Conservation (phyloP, 2,113 vertebrate species). For the Trogon melanurus region DNA sequence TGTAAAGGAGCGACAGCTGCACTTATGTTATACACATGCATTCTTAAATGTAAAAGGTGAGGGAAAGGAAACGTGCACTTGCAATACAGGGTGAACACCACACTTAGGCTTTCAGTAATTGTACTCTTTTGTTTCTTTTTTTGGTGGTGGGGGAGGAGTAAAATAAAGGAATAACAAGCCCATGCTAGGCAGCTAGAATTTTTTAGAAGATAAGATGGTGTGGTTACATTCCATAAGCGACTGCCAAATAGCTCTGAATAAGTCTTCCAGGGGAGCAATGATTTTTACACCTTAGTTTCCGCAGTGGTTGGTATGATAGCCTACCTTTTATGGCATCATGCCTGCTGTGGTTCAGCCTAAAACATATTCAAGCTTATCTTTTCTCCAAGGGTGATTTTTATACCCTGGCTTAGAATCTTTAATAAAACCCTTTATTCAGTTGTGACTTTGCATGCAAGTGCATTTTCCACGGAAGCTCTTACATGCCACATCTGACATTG, state of each 20-base stretch:
- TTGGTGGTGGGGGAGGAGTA: neutral
- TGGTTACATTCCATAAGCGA: neutral
- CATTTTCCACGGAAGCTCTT: neutral
- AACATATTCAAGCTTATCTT: constrained; percentile 19
- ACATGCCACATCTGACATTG: neutral
- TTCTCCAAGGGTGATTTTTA: constrained; percentile 28
- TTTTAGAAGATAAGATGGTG: neutral
- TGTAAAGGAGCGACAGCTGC: neutral
- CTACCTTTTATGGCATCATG: constrained; percentile 10
- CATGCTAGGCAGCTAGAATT: neutral
- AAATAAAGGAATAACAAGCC: neutral
- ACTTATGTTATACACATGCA: neutral
- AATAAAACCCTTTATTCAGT: constrained; percentile 33
- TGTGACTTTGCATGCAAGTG: constrained; percentile 6
- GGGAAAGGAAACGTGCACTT: neutral
- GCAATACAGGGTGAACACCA: neutral
- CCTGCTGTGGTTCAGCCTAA: constrained; percentile 45
- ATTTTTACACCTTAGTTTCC: constrained; percentile 46
- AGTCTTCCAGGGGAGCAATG: constrained; percentile 22
- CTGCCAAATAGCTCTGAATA: constrained; percentile 46
- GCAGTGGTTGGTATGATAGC: neutral
- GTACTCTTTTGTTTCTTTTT: neutral
- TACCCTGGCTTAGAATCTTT: neutral
- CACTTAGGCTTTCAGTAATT: neutral
- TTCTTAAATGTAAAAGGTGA: neutral